These are phyloP conservation scores for Myotis myotis DNA, from an alignment of 2,797 vertebrate genomes.

Conservation along the genomic window DNA sequence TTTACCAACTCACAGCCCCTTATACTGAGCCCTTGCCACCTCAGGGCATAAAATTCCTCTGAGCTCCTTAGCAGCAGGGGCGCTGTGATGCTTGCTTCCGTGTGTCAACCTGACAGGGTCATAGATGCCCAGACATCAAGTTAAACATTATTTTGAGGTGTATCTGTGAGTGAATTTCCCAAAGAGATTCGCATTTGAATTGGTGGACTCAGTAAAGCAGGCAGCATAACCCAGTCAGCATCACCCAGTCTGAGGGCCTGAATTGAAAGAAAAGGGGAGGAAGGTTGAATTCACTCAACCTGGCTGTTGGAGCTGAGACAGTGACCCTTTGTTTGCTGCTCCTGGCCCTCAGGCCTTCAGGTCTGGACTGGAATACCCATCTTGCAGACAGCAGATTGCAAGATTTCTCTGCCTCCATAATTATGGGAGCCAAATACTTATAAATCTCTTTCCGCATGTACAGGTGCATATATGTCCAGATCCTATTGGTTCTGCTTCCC, in stretches of 20 bases:
- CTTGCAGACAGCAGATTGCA: background rate
- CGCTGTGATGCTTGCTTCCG: background rate
- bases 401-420: background rate
- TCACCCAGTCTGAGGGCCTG: background rate
- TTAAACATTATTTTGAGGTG: background rate
- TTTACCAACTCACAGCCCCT: background rate
- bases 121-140: background rate
- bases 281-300: background rate
- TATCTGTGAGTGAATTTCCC: background rate
- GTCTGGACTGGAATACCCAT: background rate
- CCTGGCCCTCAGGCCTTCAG: background rate
- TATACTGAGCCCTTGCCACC: accelerated
- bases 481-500: background rate
- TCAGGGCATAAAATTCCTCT: background rate
- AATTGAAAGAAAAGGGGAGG: no score
- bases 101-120: background rate
- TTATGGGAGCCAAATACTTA: background rate
- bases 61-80: background rate
- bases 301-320: background rate
- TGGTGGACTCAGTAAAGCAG: background rate
- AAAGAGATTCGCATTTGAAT: background rate
- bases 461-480: background rate
- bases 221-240: no score
- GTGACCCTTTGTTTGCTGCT: background rate
- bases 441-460: background rate